Conservation (phyloP, 2,888 invertebrate genomes). For the Branchipolynoe longqiensis region DNA sequence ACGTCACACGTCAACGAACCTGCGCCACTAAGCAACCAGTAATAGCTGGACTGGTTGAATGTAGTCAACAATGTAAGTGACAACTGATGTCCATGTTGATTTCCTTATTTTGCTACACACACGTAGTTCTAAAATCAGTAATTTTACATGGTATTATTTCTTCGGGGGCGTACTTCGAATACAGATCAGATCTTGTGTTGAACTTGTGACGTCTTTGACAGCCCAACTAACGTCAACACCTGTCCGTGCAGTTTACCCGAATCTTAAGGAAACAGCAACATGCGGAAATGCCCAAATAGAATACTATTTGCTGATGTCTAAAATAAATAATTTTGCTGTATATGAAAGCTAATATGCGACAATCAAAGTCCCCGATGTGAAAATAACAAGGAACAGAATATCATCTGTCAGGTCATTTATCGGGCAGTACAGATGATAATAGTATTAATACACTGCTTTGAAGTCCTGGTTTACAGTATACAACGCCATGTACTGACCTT, state of each 20-base stretch:
- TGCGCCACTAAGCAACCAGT: too few relatives aligned
- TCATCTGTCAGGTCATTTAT: slow-evolving; percentile 34
- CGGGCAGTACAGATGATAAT: not conserved
- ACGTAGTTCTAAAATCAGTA: too few relatives aligned
- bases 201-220: not conserved
- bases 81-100: too few relatives aligned
- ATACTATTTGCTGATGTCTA: not conserved
- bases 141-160: too few relatives aligned
- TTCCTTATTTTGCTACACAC: too few relatives aligned
- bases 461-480: not conserved
- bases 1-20: too few relatives aligned
- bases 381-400: slow-evolving; percentile 7
- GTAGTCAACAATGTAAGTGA: too few relatives aligned
- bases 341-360: not conserved
- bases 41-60: too few relatives aligned
- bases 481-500: not conserved
- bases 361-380: slow-evolving; percentile 23
- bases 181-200: too few relatives aligned
- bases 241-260: not conserved
- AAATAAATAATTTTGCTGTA: not conserved
- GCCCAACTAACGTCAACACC: not conserved
- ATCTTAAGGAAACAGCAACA: not conserved
- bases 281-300: not conserved
- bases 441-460: not conserved
- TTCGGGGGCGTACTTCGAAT: slow-evolving; percentile 19